phyloP scores from a whole-genome alignment of 2,888 invertebrate species.

The Balanococcus diminutus region DNA sequence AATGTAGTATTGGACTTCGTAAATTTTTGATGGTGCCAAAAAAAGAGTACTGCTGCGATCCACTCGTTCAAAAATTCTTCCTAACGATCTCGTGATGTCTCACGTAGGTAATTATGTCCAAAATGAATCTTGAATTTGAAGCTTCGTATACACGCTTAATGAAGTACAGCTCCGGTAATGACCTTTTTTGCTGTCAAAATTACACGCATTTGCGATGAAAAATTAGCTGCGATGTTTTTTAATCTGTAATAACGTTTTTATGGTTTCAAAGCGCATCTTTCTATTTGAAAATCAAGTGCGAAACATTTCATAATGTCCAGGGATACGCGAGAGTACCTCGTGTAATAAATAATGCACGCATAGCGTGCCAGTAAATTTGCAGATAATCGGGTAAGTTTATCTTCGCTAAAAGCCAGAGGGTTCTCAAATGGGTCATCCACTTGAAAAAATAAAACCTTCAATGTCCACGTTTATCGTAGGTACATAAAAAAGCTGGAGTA shows the following conservation, averaged over 20 bases:
- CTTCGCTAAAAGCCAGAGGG: not conserved
- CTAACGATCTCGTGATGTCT: not conserved
- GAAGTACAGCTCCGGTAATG: not conserved
- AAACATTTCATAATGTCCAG: not conserved
- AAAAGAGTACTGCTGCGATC: too few relatives aligned
- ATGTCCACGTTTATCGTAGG: not conserved
- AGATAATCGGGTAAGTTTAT: not conserved
- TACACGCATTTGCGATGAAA: not conserved
- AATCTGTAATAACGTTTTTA: not conserved
- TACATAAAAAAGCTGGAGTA: not conserved
- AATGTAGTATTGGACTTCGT: too few relatives aligned
- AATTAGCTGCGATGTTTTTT: not conserved
- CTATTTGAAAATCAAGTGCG: not conserved
- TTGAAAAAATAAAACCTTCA: not conserved
- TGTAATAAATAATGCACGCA: not conserved
- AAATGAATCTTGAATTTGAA: not conserved
- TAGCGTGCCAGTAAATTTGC: not conserved
- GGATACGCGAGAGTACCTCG: not conserved
- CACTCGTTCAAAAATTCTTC: not conserved
- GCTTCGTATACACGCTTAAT: not conserved
- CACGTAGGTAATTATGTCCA: not conserved
- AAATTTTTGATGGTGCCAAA: too few relatives aligned
- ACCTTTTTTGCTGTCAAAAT: not conserved
- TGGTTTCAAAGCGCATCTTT: not conserved
- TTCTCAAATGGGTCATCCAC: not conserved